A percentile compares a stretch with the other conserved stretches of the same genome.
Conservation (phyloP, 2,113 vertebrate genomes). For the Bujurquina vittata region DNA sequence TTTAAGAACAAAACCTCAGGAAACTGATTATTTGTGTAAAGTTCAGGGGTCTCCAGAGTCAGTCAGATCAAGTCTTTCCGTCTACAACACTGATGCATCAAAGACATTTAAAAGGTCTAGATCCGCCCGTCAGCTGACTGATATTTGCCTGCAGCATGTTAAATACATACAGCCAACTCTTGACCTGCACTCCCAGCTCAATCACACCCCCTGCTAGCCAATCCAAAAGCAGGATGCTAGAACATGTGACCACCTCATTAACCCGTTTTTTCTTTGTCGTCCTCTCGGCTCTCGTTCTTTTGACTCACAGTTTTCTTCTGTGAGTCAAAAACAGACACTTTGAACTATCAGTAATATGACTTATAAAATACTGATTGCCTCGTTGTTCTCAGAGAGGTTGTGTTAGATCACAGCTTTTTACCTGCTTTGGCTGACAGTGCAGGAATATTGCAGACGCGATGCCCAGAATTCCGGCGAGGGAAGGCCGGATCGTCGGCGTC, state of each 20-base stretch:
- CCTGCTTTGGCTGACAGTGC: constrained; percentile 9
- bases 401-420: constrained; percentile 7
- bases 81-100: neutral
- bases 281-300: neutral
- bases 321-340: constrained; percentile 1
- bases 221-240: neutral
- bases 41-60: neutral
- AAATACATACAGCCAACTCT: neutral
- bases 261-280: constrained; percentile 1
- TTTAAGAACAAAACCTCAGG: neutral
- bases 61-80: no score
- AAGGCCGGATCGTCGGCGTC: neutral
- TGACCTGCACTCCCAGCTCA: neutral
- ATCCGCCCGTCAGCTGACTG: neutral
- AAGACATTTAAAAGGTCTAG: neutral
- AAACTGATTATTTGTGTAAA: neutral
- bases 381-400: neutral
- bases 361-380: constrained; percentile 16
- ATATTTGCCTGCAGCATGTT: neutral
- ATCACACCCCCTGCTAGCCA: neutral
- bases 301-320: neutral
- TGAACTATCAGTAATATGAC: neutral
- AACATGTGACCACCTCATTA: constrained; percentile 5
- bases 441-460: neutral
- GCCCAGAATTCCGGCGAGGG: neutral